Percentiles rank a stretch among this genome's conserved stretches.
Evolutionary conservation across 2,888 invertebrate species (phyloP).

Genomic region (Archaeoteleia sp.): DNA sequence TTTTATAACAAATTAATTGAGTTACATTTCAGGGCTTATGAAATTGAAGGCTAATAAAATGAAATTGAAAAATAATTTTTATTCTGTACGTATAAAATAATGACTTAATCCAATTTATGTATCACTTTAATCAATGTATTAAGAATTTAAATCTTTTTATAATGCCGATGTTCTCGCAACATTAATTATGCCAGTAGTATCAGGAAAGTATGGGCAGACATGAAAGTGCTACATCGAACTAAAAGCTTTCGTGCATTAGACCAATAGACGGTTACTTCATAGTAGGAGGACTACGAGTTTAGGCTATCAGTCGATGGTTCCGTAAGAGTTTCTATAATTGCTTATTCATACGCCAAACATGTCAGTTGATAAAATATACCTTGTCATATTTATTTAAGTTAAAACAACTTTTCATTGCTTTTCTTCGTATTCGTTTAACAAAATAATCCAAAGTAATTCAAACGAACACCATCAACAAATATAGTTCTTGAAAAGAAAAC

Average conservation of each 20-base stretch:
- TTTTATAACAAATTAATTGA: no score
- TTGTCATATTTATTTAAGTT: background rate
- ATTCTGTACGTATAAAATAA: no score
- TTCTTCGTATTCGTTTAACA: no score
- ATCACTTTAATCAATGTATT: slow-evolving; percentile 2
- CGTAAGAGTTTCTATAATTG: slow-evolving; percentile 16
- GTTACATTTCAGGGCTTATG: no score
- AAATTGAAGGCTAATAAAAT: no score
- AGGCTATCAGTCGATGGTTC: slow-evolving; percentile 19
- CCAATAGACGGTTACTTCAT: slow-evolving; percentile 15
- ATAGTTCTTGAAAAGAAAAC: no score
- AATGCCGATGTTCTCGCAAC: slow-evolving; percentile 4
- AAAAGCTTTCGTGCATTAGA: slow-evolving; percentile 43
- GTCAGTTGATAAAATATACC: background rate
- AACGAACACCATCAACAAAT: no score
- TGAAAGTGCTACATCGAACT: slow-evolving; percentile 31
- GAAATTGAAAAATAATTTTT: no score
- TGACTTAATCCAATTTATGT: no score
- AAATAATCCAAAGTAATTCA: no score
- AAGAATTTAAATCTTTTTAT: slow-evolving; percentile 9
- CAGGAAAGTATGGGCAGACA: slow-evolving; percentile 26
- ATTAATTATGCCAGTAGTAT: slow-evolving; percentile 32
- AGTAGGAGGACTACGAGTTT: slow-evolving; percentile 25
- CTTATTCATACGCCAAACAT: background rate
- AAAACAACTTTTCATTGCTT: no score